Evolutionary conservation across 2,113 vertebrate genomes (phyloP).

Genomic region (Lonchura striata): DNA sequence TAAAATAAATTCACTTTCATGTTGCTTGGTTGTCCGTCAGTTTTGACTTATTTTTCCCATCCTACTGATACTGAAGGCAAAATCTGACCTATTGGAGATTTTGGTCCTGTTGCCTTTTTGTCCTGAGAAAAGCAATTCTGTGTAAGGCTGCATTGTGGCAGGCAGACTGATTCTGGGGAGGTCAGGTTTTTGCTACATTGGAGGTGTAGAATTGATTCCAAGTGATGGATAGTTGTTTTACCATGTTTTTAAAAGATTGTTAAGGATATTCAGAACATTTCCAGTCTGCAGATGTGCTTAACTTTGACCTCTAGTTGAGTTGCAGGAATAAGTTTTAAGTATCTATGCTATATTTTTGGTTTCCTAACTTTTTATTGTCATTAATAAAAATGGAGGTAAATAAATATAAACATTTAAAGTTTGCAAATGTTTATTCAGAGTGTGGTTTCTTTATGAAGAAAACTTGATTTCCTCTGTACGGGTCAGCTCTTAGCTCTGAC

Average conservation of each 20-base stretch:
- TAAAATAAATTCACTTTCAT: neutral
- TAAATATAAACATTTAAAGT: neutral
- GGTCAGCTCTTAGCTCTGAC: neutral
- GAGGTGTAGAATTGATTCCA: neutral
- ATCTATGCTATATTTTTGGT: neutral
- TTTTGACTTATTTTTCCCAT: neutral
- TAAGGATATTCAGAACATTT: neutral
- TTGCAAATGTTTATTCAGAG: neutral
- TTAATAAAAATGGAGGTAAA: neutral
- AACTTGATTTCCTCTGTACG: neutral
- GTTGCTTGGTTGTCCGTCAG: neutral
- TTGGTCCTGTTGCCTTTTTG: neutral
- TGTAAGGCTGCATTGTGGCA: neutral
- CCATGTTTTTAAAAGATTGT: neutral
- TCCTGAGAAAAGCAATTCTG: constrained; percentile 44
- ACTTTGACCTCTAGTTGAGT: neutral
- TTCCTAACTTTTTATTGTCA: neutral
- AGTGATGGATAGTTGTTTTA: neutral
- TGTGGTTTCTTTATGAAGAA: neutral
- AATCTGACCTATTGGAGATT: neutral
- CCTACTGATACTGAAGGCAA: neutral
- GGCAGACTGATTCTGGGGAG: neutral
- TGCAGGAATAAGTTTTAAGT: neutral
- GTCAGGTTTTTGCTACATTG: neutral
- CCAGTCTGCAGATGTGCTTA: neutral